Evolutionary conservation across 1,140 invertebrate genomes (phyloP).

Genomic region (Tachypleus tridentatus): DNA sequence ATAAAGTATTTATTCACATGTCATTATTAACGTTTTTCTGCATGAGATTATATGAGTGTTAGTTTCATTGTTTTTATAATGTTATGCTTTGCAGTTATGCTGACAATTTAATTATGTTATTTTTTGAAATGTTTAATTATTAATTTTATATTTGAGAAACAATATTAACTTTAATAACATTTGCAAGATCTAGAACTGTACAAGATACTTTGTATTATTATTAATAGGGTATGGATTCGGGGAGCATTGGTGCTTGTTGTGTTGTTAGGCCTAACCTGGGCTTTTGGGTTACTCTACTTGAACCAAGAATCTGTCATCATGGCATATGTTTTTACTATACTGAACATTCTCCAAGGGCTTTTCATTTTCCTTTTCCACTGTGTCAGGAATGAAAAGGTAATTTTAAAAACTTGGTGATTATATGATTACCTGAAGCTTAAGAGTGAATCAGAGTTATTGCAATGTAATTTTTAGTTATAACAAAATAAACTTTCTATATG

Average conservation of each 20-base stretch:
- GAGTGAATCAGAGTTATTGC: neutral
- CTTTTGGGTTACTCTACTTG: constrained; percentile 73
- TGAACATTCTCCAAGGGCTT: constrained; percentile 84
- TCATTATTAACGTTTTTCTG: too few species aligned
- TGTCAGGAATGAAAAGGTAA: constrained; percentile 56
- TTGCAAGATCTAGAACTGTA: too few species aligned
- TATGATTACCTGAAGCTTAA: neutral
- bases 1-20: too few species aligned
- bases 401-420: neutral
- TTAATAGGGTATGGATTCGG: constrained; percentile 7
- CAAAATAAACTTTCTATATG: too few species aligned
- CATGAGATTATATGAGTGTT: too few species aligned
- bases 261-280: constrained; percentile 77
- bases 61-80: too few species aligned
- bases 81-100: too few species aligned
- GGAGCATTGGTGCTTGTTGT: constrained; percentile 71
- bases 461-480: neutral
- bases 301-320: constrained; percentile 67
- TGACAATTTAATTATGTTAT: too few species aligned
- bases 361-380: constrained; percentile 95
- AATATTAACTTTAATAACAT: too few species aligned
- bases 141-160: too few species aligned
- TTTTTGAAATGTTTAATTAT: too few species aligned
- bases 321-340: constrained; percentile 82
- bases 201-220: neutral